Evolutionary conservation across 2,888 invertebrate genomes (phyloP).

Genomic region (Cantharis lateralis): DNA sequence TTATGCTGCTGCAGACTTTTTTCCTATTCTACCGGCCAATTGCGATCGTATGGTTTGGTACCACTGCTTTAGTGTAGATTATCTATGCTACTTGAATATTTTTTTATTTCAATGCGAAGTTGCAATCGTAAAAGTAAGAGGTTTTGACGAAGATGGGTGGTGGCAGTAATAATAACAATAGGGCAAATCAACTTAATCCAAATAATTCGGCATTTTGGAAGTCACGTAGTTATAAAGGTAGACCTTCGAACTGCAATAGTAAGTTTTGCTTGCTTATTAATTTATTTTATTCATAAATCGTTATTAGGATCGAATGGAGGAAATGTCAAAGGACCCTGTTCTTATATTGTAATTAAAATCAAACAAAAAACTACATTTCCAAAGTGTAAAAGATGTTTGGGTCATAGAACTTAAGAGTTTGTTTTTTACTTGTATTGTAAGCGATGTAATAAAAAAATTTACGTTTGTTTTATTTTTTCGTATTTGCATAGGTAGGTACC

Average conservation of each 20-base stretch:
- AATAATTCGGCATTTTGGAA: constrained; percentile 44
- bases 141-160: background rate
- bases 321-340: background rate
- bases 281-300: background rate
- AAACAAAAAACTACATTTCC: background rate
- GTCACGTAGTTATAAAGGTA: background rate
- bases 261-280: background rate
- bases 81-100: no score
- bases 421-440: no score
- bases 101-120: background rate
- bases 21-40: no score
- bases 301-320: background rate
- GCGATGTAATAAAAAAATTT: no score
- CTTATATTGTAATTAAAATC: background rate
- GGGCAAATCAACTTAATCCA: background rate
- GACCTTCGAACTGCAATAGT: background rate
- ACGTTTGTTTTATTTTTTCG: no score
- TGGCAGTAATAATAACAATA: background rate
- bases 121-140: background rate
- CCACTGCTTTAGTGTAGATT: no score
- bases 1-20: no score
- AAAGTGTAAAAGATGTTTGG: background rate
- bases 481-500: no score
- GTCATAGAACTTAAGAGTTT: background rate
- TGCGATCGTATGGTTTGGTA: no score